phyloP scores from a whole-genome alignment of 2,888 invertebrate genomes.

The Polia nebulosa region DNA sequence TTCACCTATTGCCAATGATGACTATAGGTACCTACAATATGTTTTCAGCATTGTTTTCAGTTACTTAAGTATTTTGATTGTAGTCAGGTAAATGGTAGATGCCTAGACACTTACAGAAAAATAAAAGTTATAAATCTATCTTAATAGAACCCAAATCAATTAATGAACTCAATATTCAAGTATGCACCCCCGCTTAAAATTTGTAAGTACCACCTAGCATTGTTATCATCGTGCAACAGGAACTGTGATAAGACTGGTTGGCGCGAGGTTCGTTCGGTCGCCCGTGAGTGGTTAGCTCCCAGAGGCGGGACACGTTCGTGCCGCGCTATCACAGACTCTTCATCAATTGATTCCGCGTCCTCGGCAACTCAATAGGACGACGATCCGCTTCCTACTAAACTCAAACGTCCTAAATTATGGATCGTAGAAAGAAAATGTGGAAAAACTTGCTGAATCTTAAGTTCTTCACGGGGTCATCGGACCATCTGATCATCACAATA shows the following conservation, averaged over 20 bases:
- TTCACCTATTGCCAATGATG: too few relatives aligned
- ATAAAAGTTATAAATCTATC: too few relatives aligned
- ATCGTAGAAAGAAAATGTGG: slow-evolving; percentile 11
- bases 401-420: slow-evolving; percentile 47
- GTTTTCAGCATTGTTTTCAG: too few relatives aligned
- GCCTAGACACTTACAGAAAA: not conserved
- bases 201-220: slow-evolving; percentile 37
- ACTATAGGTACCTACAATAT: too few relatives aligned
- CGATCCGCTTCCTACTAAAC: slow-evolving; percentile 69
- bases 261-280: slow-evolving; percentile 27
- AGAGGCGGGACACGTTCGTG: slow-evolving; percentile 85
- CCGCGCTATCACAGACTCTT: slow-evolving; percentile 82
- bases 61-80: too few relatives aligned
- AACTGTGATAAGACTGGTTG: slow-evolving; percentile 62
- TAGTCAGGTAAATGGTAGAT: not conserved
- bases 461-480: too few relatives aligned
- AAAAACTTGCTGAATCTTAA: not conserved
- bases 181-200: not conserved
- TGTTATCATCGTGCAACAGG: slow-evolving; percentile 57
- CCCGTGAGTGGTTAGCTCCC: slow-evolving; percentile 75
- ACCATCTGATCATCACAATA: too few relatives aligned
- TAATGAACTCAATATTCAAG: slow-evolving; percentile 27
- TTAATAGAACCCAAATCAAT: slow-evolving; percentile 9
- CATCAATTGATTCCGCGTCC: slow-evolving; percentile 87
- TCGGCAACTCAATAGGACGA: slow-evolving; percentile 72